Evolutionary conservation across 2,113 vertebrate genomes (phyloP), one percentile per base, ranked within the genome.

Genomic region (Pachyramphus minor): DNA sequence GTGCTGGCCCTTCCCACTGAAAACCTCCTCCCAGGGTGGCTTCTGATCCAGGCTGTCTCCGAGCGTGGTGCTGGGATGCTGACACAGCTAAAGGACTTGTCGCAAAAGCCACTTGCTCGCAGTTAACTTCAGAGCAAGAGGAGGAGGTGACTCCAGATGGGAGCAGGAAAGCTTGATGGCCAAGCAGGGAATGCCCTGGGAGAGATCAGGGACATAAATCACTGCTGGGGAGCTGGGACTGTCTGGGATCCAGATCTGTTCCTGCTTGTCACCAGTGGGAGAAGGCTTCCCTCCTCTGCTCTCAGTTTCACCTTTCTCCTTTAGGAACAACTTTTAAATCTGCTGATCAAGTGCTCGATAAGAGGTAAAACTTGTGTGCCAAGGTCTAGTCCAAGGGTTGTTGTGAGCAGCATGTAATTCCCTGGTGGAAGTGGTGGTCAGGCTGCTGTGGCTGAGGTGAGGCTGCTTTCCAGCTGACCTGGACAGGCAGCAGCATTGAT

Each of bases 301-400:
- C 89, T 87, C 1, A 0, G 35, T 69, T 94, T 96, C 78, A 69
- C 95, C 84, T 95, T 92, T 87, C 81, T 87, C 64, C 91, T 85
- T 44, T 41, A 84, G 79, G 59, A 93, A 11, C 14, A 55, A 24
- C 75, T 91, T 63, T 52, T 41, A 44, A 25, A 83, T 31, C 74
- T 58, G 67, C 73, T 87, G 94, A 73, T 85, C 66, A 62, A 73
- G 53, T 12, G 81, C 31, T 69, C 0, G 50, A 79, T 87, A 76
- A 89, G 67, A 84, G 52, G 58, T 66, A 16, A 53, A 73, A 68
- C 14, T n/a, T 2, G 5, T 14, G 20, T 4, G 8, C 23, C 78
- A 83, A 91, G 71, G 84, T 91, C 89, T 87, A 14, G 89, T 89
- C 80, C 91, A 93, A 94, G 93, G 93, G 93, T 94, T 84, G 81